These are phyloP conservation scores for Trichogramma pretiosum DNA, from an alignment of 1,140 invertebrate species.

Conservation along the genomic window DNA sequence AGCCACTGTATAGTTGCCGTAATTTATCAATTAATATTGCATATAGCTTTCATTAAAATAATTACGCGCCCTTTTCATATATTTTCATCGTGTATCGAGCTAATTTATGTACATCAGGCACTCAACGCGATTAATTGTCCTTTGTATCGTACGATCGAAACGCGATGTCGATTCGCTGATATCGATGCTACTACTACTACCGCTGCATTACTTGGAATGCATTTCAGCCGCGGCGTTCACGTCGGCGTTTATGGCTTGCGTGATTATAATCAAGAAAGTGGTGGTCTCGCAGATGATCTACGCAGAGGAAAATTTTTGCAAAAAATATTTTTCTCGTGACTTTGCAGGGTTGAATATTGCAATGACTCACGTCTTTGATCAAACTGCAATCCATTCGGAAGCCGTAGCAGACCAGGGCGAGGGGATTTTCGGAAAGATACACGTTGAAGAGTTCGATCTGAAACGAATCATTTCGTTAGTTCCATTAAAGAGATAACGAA, in stretches of 20 bases:
- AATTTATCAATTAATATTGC: no score
- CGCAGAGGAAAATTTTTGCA: neutral
- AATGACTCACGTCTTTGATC: slow-evolving; percentile 12
- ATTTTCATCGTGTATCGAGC: no score
- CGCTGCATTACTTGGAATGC: no score
- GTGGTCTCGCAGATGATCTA: neutral
- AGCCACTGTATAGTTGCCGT: no score
- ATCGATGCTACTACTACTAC: no score
- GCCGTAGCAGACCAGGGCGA: slow-evolving; percentile 24
- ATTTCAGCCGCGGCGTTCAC: no score
- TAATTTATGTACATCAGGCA: no score
- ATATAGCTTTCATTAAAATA: no score
- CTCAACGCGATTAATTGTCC: no score
- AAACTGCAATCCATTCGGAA: slow-evolving; percentile 24
- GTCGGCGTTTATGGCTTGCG: neutral
- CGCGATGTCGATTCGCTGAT: no score
- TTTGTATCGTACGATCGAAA: no score
- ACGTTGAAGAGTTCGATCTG: slow-evolving; percentile 24
- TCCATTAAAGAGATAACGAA: neutral
- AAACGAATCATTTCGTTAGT: neutral
- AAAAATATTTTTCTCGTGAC: neutral
- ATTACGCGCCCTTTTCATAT: no score
- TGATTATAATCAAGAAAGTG: neutral
- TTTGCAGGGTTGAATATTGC: neutral
- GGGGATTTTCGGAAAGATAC: slow-evolving; percentile 23